A percentile compares a stretch with the other conserved stretches of the same genome.
phyloP scores from a whole-genome alignment of 1,140 invertebrate species.

The Dolichoris vasculosae region DNA sequence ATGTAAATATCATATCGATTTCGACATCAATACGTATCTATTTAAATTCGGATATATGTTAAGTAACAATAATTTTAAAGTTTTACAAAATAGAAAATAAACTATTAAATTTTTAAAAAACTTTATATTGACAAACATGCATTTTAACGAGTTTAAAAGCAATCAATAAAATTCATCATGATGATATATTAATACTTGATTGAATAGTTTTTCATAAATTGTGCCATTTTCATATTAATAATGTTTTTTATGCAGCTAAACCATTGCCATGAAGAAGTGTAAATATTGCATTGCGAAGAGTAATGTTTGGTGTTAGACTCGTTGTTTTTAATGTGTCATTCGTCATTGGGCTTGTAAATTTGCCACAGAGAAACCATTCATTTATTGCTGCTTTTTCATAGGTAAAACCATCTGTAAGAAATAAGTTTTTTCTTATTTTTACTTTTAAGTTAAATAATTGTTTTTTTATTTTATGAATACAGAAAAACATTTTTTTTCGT shows the following conservation, averaged over 20 bases:
- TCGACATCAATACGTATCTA: too few relatives aligned
- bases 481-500: neutral
- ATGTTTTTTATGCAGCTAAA: neutral
- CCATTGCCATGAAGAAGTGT: slow-evolving; percentile 63
- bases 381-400: slow-evolving; percentile 85
- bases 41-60: too few relatives aligned
- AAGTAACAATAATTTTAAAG: too few relatives aligned
- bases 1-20: too few relatives aligned
- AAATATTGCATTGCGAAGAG: slow-evolving; percentile 67
- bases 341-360: slow-evolving; percentile 85
- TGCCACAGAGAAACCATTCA: slow-evolving; percentile 84
- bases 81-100: too few relatives aligned
- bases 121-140: too few relatives aligned
- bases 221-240: neutral
- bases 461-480: neutral
- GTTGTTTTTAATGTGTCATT: slow-evolving; percentile 78
- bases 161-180: too few relatives aligned
- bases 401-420: slow-evolving; percentile 81
- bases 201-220: neutral
- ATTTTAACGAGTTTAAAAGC: too few relatives aligned
- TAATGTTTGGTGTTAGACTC: slow-evolving; percentile 77
- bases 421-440: neutral
- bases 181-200: neutral
- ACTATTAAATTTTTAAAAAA: too few relatives aligned
- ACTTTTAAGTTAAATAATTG: neutral